Base-by-base conservation (phyloP, 2,888 invertebrate species). In the Agrotis ipsilon region DNA sequence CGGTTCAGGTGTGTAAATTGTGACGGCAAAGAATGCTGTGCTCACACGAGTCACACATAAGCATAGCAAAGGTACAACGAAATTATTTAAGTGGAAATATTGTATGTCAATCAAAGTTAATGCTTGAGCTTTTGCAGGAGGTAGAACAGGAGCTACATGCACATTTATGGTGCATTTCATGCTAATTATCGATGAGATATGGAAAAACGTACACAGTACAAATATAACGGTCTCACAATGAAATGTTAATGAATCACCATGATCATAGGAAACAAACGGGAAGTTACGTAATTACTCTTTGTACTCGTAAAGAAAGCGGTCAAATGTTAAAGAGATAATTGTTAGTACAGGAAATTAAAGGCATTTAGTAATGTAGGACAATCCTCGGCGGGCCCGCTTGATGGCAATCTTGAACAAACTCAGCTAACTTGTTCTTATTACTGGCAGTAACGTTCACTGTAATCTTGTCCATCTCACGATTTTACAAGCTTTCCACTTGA, bases 241-340 rank as follows among this genome's bases (percentile, higher is more conserved):
- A 75, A 80, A 55, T 51, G 52, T 43, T 58, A 76, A 70, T 80
- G 71, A 72, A 74, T 72, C 75, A 72, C 64, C 67, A 71, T 61
- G 55, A 58, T 45, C 59, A 72, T 72, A 85, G 79, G 80, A 78
- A 75, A 80, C 74, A 72, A 77, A 85, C 88, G 88, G 92, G 92
- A 93, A 89, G 91, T 94, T 94, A 88, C 90, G 88, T 88, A 93
- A 94, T 87, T 81, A 85, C 80, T 87, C 86, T 88, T 90, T 90
- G 91, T 90, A 89, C 87, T 88, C 89, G 91, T 91, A 89, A 93
- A 94, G 94, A 96, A 94, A 94, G 94, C 94, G 96, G 96, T 96
- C 95, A 96, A 93, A 95, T 92, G 95, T 96, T 94, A 95, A 95
- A 90, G 89, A 95, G 94, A 95, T 96, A 96, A 96, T 96, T 96